Evolutionary conservation across 2,888 invertebrate genomes (phyloP).

Genomic region (Caenorhabditis panamensis): DNA sequence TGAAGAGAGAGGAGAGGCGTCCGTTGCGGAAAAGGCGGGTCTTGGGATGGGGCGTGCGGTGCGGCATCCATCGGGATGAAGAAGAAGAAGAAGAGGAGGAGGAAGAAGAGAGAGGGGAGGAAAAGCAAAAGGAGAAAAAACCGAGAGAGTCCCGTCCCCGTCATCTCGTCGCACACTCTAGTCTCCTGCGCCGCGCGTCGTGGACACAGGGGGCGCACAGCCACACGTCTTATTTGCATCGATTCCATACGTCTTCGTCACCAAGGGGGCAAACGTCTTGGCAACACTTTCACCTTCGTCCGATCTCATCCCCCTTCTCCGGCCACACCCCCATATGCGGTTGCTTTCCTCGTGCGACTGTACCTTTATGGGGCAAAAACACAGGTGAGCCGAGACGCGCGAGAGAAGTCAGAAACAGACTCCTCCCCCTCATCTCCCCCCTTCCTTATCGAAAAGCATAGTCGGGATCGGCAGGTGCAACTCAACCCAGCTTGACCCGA

Average conservation of each 20-base stretch:
- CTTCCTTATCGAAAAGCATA: no score
- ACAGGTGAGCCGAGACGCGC: constrained; percentile 58
- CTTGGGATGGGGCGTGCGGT: constrained; percentile 49
- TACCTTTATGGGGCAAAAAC: constrained; percentile 72
- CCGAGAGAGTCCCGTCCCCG: constrained; percentile 39
- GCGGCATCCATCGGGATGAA: constrained; percentile 19
- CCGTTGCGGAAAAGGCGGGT: constrained; percentile 33
- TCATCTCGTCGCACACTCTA: constrained; percentile 43
- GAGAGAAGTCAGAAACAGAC: neutral
- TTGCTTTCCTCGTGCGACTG: constrained; percentile 71
- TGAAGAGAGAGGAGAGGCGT: neutral
- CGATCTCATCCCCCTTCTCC: neutral
- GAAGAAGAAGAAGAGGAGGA: constrained; percentile 1
- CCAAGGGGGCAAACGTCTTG: constrained; percentile 20
- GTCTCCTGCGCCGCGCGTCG: constrained; percentile 35
- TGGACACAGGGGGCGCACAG: constrained; percentile 34
- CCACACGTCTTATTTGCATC: constrained; percentile 54
- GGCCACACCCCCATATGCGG: constrained; percentile 62
- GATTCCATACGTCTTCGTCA: constrained; percentile 29
- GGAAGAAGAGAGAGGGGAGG: constrained; percentile 16
- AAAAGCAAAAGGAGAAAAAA: constrained; percentile 13
- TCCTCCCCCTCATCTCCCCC: neutral
- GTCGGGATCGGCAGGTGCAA: no score
- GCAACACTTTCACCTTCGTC: constrained; percentile 12
- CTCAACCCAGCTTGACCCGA: no score